Evolutionary conservation across 2,888 invertebrate genomes (phyloP).

Genomic region (Cinara cedri): DNA sequence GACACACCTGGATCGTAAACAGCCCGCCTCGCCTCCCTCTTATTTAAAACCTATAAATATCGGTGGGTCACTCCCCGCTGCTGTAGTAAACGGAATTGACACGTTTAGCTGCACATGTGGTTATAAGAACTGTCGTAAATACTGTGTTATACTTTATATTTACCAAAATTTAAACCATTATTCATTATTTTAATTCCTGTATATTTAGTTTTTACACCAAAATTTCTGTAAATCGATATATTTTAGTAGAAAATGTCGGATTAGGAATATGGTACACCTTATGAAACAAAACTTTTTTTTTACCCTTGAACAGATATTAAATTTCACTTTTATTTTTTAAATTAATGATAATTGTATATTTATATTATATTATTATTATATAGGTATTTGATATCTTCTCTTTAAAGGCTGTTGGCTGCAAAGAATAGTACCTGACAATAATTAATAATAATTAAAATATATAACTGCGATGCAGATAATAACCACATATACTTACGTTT

Average conservation of each 20-base stretch:
- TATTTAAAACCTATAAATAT: conserved; percentile 45
- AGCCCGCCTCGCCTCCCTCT: not conserved
- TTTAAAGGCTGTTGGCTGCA: not conserved
- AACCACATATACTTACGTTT: not conserved
- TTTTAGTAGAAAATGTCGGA: not conserved
- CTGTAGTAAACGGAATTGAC: conserved; percentile 24
- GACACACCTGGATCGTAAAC: conserved; percentile 54
- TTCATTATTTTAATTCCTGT: no score
- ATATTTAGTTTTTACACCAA: not conserved
- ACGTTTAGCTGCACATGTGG: conserved; percentile 23
- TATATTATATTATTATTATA: no score
- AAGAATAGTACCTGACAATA: not conserved
- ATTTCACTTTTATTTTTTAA: not conserved
- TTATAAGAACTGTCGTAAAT: conserved; percentile 14
- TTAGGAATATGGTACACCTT: no score
- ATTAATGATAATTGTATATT: not conserved
- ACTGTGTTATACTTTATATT: not conserved
- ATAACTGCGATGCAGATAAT: not conserved
- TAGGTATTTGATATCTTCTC: no score
- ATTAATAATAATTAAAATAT: not conserved
- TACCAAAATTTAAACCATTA: not conserved
- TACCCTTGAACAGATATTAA: no score
- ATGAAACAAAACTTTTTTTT: no score
- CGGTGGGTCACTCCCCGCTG: conserved; percentile 19
- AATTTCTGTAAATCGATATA: not conserved